phyloP scores from a whole-genome alignment of 2,797 vertebrate genomes.

The Silurus aristotelis region DNA sequence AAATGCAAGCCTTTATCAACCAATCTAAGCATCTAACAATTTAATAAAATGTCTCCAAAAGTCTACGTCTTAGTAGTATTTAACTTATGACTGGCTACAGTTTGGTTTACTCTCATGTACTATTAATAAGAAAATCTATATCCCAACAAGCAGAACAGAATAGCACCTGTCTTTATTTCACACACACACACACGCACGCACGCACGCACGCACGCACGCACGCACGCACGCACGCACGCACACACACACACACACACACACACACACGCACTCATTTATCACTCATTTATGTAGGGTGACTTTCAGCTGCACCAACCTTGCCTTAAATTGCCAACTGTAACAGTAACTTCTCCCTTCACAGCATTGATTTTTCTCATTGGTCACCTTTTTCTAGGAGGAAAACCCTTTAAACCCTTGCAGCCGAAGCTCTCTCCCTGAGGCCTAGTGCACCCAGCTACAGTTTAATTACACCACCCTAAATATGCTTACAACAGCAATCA shows the following conservation, averaged over 20 bases:
- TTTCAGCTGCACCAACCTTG: conserved; percentile 62
- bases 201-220: background rate
- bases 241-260: background rate
- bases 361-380: conserved; percentile 31
- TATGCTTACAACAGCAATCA: conserved; percentile 61
- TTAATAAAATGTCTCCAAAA: background rate
- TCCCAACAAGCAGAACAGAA: conserved; percentile 55
- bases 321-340: conserved; percentile 59
- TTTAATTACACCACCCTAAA: conserved; percentile 65
- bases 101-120: background rate
- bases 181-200: background rate
- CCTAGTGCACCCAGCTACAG: conserved; percentile 9
- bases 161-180: conserved; percentile 54
- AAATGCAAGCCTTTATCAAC: background rate
- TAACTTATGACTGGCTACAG: background rate
- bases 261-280: conserved; percentile 62
- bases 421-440: conserved; percentile 11
- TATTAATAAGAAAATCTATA: conserved; percentile 1
- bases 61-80: background rate
- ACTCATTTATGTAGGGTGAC: conserved; percentile 56
- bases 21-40: background rate
- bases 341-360: conserved; percentile 38
- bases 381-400: conserved; percentile 23
- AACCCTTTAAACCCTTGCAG: conserved; percentile 33
- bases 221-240: background rate